Evolutionary conservation across 1,140 invertebrate genomes (phyloP).

Genomic region (Acyrthosiphon pisum): DNA sequence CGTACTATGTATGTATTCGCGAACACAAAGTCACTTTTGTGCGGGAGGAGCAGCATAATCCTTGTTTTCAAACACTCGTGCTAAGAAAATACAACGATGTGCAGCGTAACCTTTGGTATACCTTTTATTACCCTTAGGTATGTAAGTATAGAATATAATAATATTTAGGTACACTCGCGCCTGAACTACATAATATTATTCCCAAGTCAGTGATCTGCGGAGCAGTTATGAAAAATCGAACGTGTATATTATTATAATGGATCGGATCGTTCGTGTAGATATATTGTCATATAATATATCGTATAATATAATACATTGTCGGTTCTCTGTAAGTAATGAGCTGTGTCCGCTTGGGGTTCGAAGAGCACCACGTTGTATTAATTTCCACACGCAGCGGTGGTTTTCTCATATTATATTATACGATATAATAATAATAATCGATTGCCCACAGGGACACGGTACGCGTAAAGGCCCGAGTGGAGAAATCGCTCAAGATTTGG

Average conservation of each 20-base stretch:
- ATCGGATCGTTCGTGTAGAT: neutral
- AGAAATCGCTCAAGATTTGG: neutral
- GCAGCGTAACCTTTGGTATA: too few species aligned
- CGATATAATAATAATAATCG: neutral
- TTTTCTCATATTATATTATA: neutral
- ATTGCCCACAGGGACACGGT: neutral
- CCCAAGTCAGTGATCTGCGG: neutral
- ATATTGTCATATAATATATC: neutral
- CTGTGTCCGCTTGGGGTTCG: neutral
- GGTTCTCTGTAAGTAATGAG: conserved; percentile 6
- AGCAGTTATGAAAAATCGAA: neutral
- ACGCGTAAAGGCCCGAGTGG: neutral
- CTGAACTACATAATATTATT: neutral
- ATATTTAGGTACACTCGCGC: neutral
- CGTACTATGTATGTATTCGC: neutral
- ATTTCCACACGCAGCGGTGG: neutral
- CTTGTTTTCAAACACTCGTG: neutral
- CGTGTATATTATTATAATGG: neutral
- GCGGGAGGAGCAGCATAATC: neutral
- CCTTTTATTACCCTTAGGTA: too few species aligned
- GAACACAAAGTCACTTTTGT: neutral
- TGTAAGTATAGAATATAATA: neutral
- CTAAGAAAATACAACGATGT: neutral
- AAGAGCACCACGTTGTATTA: neutral
- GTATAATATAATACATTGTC: neutral